phyloP scores from a whole-genome alignment of 2,113 vertebrate species.

The Syngnathus floridae region DNA sequence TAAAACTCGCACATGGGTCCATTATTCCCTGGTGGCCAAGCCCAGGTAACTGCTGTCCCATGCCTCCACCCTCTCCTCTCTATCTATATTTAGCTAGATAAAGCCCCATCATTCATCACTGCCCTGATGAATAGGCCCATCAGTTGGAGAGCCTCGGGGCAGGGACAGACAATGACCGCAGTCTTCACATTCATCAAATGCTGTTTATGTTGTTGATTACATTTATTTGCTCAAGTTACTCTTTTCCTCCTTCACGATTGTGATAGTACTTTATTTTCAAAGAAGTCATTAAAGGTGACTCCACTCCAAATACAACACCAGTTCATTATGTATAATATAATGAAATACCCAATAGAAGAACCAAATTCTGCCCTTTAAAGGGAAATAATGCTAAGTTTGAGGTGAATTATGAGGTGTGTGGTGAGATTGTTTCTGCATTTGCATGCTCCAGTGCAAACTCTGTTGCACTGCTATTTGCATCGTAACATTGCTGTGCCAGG shows the following conservation, averaged over 20 bases:
- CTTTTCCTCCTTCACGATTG: not conserved
- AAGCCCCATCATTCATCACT: slow-evolving; percentile 59
- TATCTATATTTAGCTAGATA: slow-evolving; percentile 19
- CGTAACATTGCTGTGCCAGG: slow-evolving; percentile 49
- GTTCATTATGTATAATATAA: not conserved
- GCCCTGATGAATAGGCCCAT: slow-evolving; percentile 67
- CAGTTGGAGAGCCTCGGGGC: slow-evolving; percentile 57
- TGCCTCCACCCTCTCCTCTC: slow-evolving; percentile 21
- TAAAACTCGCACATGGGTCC: slow-evolving; percentile 38
- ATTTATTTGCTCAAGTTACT: slow-evolving; percentile 33
- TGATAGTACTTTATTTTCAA: slow-evolving; percentile 9
- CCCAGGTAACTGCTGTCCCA: slow-evolving; percentile 57
- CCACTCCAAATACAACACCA: not conserved
- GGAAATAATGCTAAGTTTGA: not conserved
- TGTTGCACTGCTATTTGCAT: slow-evolving; percentile 33
- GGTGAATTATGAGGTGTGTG: not conserved
- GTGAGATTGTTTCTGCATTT: not conserved
- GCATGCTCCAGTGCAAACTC: not conserved
- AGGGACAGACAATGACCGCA: slow-evolving; percentile 60
- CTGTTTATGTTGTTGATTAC: slow-evolving; percentile 72
- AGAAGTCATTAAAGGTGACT: slow-evolving; percentile 14
- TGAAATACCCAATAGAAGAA: not conserved
- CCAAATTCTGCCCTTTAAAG: not conserved
- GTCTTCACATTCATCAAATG: slow-evolving; percentile 72
- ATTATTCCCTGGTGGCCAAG: slow-evolving; percentile 43